Evolutionary conservation across 2,888 invertebrate species (phyloP), one percentile per base, ranked within the genome.

Genomic region (Ophonus ardosiacus): DNA sequence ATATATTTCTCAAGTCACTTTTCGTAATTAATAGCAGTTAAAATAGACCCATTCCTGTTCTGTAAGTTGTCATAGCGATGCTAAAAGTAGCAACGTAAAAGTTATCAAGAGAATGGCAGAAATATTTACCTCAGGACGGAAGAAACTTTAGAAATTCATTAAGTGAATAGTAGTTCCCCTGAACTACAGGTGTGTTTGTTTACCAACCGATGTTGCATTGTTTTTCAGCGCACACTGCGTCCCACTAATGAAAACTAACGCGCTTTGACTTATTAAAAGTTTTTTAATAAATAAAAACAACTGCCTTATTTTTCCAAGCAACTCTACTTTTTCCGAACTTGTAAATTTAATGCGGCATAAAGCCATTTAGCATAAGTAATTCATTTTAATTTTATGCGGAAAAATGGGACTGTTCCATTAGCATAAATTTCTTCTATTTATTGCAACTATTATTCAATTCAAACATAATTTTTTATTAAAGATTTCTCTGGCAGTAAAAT

Each of bases 101-200:
- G 68, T 68, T 68, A 68, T 24, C 15, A 68, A 68, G 31, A 68
- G 31, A 31, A 68, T 68, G n/a, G 38, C 21, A 68, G 68, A 31
- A 7, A 15, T 38, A 68, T 68, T 68, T 68, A 31, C 68, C 68
- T 38, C n/a, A 7, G 68, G 6, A 38, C 43, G 18, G 61, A 38
- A 65, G 61, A 83, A 83, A 83, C 71, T 83, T 83, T 15, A 76
- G 71, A 83, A 76, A 83, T 83, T 83, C 83, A 83, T 83, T 76
- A 74, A 83, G 61, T 83, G 59, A 83, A 82, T 82, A 82, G 71
- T 76, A 18, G 56, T 59, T 43, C 59, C 59, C 51, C 68, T 31
- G 15, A 24, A 13, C 18, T 74, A 7, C 78, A 59, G 78, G 24
- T 78, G 78, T 76, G 21, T 76, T 18, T 51, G 71, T 17, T 24